A percentile compares a stretch with the other conserved stretches of the same genome.
phyloP scores from a whole-genome alignment of 1,140 invertebrate genomes.

The Drosophila triauraria region DNA sequence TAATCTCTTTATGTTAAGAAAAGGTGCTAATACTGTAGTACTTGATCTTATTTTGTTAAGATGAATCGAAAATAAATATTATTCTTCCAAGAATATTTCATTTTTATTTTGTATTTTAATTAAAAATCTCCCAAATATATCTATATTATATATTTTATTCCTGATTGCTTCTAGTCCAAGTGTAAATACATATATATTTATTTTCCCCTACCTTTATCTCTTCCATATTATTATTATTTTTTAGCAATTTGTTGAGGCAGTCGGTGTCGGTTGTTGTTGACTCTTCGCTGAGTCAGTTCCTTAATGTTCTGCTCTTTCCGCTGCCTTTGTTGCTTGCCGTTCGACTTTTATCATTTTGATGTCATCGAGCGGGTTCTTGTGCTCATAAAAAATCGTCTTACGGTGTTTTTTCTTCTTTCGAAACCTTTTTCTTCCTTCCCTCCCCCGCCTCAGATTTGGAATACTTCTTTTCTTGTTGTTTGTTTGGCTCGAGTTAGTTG shows the following conservation, averaged over 20 bases:
- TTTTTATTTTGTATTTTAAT: neutral
- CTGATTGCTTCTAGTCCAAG: neutral
- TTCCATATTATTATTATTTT: conserved; percentile 11
- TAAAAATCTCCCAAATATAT: neutral
- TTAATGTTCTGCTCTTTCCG: conserved; percentile 28
- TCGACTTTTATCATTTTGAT: conserved; percentile 66
- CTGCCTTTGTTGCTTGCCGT: conserved; percentile 35
- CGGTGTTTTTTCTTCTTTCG: conserved; percentile 45
- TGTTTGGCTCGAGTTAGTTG: conserved; percentile 50
- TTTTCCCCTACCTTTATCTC: conserved; percentile 20
- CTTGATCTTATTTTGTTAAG: too few relatives aligned
- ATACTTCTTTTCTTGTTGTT: conserved; percentile 38
- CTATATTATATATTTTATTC: neutral
- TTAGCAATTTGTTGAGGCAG: conserved; percentile 68
- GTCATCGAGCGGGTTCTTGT: conserved; percentile 66
- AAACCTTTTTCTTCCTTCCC: conserved; percentile 14
- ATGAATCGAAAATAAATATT: too few relatives aligned
- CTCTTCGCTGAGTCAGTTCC: conserved; percentile 64
- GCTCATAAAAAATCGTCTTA: conserved; percentile 58
- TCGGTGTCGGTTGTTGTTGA: conserved; percentile 16
- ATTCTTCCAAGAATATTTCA: neutral
- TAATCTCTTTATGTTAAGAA: neutral
- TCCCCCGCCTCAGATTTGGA: conserved; percentile 10
- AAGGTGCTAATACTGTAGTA: neutral
- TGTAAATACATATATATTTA: conserved; percentile 31